These are phyloP conservation scores for Actenoides hombroni DNA, from an alignment of 2,113 vertebrate species.

Conservation along the genomic window DNA sequence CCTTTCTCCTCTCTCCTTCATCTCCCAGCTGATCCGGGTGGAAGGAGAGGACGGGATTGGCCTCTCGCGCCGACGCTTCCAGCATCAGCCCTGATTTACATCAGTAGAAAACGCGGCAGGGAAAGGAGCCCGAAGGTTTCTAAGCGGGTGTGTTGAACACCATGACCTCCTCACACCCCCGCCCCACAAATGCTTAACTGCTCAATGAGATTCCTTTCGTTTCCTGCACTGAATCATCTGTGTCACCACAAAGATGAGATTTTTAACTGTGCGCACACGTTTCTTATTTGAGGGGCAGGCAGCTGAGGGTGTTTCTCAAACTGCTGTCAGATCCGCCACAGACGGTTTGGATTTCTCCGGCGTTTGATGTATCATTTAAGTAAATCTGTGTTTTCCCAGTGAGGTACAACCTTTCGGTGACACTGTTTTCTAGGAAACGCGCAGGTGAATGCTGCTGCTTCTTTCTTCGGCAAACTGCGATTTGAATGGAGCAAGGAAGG, in stretches of 20 bases:
- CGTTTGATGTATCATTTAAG: conserved; percentile 28
- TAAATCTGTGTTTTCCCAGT: background rate
- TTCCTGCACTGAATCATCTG: conserved; percentile 62
- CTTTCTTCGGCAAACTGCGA: conserved; percentile 8
- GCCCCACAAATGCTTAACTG: conserved; percentile 31
- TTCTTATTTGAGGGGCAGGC: conserved; percentile 50
- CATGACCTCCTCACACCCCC: conserved; percentile 35
- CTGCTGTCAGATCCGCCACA: conserved; percentile 26
- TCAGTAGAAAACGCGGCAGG: background rate
- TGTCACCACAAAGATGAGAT: conserved; percentile 64
- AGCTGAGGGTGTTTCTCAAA: conserved; percentile 36
- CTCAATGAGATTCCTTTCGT: conserved; percentile 46
- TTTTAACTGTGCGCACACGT: conserved; percentile 21
- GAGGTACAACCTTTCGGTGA: background rate
- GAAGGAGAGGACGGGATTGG: background rate
- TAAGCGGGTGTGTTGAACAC: background rate
- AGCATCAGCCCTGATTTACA: background rate
- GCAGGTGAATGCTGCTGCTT: background rate
- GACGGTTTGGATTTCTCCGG: conserved; percentile 18
- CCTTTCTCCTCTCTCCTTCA: background rate
- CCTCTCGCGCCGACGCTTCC: background rate
- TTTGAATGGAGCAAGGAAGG: background rate
- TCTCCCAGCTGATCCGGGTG: background rate
- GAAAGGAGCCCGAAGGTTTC: background rate
- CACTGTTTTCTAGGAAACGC: conserved; percentile 8